These are phyloP conservation scores for Tanytarsus gracilentus DNA, from an alignment of 2,888 invertebrate species.

Conservation along the genomic window DNA sequence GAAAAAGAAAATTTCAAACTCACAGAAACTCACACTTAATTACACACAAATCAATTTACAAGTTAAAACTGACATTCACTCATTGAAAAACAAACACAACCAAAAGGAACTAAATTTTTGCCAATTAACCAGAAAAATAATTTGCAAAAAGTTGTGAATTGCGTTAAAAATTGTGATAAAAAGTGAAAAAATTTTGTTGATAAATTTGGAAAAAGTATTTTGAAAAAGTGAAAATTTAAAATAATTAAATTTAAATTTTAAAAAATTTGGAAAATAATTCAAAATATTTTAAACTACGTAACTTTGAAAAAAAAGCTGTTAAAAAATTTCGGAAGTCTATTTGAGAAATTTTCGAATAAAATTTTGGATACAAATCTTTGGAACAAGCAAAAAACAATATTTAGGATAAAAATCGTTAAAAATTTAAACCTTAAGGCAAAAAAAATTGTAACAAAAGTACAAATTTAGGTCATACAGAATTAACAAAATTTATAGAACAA, in stretches of 20 bases:
- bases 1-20: background rate
- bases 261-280: too few species aligned
- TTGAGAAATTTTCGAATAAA: background rate
- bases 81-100: background rate
- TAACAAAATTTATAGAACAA: too few species aligned
- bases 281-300: too few species aligned
- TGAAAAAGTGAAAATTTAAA: background rate
- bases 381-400: slow-evolving; percentile 3
- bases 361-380: background rate
- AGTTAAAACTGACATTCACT: slow-evolving; percentile 11
- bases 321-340: background rate
- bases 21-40: slow-evolving; percentile 4
- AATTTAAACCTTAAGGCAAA: too few species aligned
- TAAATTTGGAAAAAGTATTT: background rate
- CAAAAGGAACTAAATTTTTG: background rate
- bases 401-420: slow-evolving; percentile 1
- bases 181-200: background rate
- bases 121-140: background rate
- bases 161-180: background rate
- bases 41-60: background rate
- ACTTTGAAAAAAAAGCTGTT: background rate
- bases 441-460: background rate
- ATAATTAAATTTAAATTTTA: background rate
- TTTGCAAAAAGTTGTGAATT: background rate
- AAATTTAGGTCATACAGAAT: background rate